These are phyloP conservation scores for Eidolon helvum DNA, from an alignment of 2,113 vertebrate species.

Conservation along the genomic window DNA sequence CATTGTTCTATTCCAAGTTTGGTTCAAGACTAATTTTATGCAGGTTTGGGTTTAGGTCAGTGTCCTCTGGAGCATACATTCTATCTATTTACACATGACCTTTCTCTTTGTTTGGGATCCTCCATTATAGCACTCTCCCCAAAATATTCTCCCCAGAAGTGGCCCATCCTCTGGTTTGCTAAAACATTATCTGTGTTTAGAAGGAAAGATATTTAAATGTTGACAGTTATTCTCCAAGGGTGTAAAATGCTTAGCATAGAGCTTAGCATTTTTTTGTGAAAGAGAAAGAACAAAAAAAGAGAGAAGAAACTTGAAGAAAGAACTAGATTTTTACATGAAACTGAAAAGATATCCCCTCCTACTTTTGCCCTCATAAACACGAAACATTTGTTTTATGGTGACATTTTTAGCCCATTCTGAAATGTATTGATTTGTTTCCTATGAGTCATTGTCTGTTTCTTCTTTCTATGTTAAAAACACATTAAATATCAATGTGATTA, in stretches of 20 bases:
- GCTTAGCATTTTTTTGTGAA: neutral
- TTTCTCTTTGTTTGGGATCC: neutral
- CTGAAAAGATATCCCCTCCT: neutral
- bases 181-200: neutral
- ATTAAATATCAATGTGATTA: conserved; percentile 75
- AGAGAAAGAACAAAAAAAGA: neutral
- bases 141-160: neutral
- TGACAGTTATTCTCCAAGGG: neutral
- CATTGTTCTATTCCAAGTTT: neutral
- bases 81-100: neutral
- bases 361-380: conserved; percentile 21
- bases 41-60: neutral
- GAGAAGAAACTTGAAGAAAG: neutral
- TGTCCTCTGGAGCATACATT: neutral
- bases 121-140: neutral
- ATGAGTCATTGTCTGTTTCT: conserved; percentile 74
- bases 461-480: conserved; percentile 69
- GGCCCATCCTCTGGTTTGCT: neutral
- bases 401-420: conserved; percentile 81
- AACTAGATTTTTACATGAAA: conserved; percentile 3
- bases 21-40: neutral
- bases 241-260: neutral
- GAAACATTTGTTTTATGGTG: conserved; percentile 65
- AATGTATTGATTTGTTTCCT: conserved; percentile 75
- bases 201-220: neutral